These are phyloP conservation scores for Sarcophaga caerulescens DNA, from an alignment of 2,888 invertebrate species.

Conservation along the genomic window DNA sequence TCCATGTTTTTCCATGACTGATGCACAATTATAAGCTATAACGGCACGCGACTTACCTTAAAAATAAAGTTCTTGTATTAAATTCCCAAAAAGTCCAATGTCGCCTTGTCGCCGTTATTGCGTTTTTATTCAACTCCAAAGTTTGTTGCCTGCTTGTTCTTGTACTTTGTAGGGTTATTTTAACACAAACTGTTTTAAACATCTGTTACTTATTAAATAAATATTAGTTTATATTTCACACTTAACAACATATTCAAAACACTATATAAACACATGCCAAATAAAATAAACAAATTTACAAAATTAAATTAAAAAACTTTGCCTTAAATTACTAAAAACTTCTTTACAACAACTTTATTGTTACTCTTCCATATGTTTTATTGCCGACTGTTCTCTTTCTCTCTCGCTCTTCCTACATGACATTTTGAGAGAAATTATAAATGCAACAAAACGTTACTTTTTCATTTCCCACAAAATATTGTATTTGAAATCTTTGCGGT, in stretches of 20 bases:
- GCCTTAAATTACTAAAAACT: neutral
- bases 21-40: neutral
- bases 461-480: no score
- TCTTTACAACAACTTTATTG: neutral
- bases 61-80: neutral
- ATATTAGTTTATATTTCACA: no score
- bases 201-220: conserved; percentile 19
- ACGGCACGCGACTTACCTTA: no score
- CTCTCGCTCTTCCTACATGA: neutral
- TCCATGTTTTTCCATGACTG: neutral
- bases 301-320: neutral
- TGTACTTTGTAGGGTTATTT: conserved; percentile 21
- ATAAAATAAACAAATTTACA: neutral
- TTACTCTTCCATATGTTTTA: neutral
- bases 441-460: neutral
- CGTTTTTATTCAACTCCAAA: neutral
- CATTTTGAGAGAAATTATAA: neutral
- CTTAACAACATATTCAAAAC: no score
- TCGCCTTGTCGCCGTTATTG: neutral
- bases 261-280: no score
- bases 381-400: no score
- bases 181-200: neutral
- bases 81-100: neutral
- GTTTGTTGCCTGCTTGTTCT: neutral
- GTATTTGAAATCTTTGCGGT: conserved; percentile 19